Conservation (phyloP, 2,113 vertebrate genomes). For the Notothenia coriiceps region DNA sequence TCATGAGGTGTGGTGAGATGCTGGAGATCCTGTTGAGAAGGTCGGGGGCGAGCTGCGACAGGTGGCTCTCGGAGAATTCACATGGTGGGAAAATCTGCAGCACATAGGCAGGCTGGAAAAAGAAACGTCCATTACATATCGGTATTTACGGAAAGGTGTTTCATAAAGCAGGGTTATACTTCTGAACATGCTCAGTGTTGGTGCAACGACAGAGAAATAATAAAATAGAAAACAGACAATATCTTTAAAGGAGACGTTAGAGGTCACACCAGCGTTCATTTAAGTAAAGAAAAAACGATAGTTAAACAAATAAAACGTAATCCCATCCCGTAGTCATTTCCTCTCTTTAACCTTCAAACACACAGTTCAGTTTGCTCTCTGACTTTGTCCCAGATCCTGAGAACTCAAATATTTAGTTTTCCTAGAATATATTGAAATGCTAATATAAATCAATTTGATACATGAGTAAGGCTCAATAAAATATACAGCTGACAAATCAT, state of each 20-base stretch:
- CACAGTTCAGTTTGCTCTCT: no score
- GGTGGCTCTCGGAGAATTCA: slow-evolving; percentile 96
- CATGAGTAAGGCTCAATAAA: no score
- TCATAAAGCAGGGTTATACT: neutral
- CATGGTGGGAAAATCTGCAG: slow-evolving; percentile 99
- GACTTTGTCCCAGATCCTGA: no score
- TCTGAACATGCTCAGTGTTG: neutral
- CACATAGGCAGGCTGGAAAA: slow-evolving; percentile 93
- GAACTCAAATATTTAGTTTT: no score
- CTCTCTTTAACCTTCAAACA: no score
- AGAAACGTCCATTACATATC: neutral
- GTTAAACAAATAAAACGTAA: no score
- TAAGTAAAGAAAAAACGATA: no score
- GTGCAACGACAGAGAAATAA: neutral
- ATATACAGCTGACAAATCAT: no score
- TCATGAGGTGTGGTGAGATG: slow-evolving; percentile 99
- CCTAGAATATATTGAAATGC: no score
- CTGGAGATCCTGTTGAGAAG: slow-evolving; percentile 97
- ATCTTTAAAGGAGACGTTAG: neutral
- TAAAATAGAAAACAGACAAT: neutral
- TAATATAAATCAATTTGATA: no score
- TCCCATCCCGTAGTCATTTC: no score
- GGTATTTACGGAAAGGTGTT: neutral
- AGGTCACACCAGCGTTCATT: neutral
- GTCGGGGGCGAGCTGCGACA: slow-evolving; percentile 96